phyloP scores from a whole-genome alignment of 2,888 invertebrate genomes.

The Drosophila colorata region DNA sequence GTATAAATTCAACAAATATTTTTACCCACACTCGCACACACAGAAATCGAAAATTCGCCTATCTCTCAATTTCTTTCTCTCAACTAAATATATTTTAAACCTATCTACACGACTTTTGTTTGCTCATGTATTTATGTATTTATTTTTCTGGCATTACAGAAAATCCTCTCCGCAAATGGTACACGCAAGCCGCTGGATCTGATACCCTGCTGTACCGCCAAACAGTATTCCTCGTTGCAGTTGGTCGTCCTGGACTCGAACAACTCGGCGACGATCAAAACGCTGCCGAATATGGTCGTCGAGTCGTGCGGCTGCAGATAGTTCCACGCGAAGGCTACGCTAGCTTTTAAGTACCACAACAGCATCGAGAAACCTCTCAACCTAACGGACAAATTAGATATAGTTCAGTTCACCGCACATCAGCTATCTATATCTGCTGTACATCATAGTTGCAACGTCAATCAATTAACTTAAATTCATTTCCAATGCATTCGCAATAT shows the following conservation, averaged over 20 bases:
- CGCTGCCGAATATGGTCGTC: constrained; percentile 95
- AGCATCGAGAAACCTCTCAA: constrained; percentile 23
- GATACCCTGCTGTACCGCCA: constrained; percentile 94
- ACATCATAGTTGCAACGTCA: background rate
- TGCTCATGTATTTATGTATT: too few relatives aligned
- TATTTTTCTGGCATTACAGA: constrained; percentile 86
- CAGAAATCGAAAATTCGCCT: too few relatives aligned
- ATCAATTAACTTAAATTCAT: constrained; percentile 62
- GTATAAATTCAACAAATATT: too few relatives aligned
- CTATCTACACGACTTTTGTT: too few relatives aligned
- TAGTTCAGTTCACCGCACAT: constrained; percentile 40
- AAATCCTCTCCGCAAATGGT: constrained; percentile 87
- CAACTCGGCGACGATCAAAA: constrained; percentile 91
- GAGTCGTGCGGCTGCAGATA: constrained; percentile 95
- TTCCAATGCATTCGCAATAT: constrained; percentile 55
- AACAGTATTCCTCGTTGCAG: constrained; percentile 92
- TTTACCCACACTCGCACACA: too few relatives aligned
- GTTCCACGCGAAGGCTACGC: constrained; percentile 57
- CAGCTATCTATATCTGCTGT: constrained; percentile 15
- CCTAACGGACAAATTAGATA: constrained; percentile 66
- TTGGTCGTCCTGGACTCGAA: constrained; percentile 93
- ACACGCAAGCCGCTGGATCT: constrained; percentile 87
- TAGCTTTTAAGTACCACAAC: constrained; percentile 16
- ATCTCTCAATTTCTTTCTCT: too few relatives aligned
- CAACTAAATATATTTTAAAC: too few relatives aligned